A percentile compares a stretch with the other conserved stretches of the same genome.
phyloP scores from a whole-genome alignment of 2,113 vertebrate species.

The Tympanuchus pallidicinctus region DNA sequence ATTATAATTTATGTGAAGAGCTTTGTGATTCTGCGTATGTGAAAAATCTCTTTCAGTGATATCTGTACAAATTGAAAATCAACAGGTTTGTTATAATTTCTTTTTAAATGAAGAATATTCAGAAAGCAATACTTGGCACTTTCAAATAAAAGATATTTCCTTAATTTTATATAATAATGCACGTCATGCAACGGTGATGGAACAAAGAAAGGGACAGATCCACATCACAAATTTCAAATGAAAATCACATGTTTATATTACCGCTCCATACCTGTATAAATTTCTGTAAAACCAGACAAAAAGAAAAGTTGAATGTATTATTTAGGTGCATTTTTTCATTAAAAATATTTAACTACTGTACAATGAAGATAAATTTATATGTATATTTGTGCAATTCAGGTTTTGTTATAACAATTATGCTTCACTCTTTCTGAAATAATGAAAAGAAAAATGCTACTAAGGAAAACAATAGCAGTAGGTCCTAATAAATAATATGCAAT shows the following conservation, averaged over 20 bases:
- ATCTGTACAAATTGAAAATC: not conserved
- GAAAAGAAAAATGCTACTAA: not conserved
- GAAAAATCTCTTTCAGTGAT: not conserved
- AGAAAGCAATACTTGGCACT: conserved; percentile 20
- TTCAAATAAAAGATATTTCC: not conserved
- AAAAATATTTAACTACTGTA: not conserved
- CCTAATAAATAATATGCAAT: not conserved
- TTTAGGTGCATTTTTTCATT: not conserved
- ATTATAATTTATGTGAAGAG: not conserved
- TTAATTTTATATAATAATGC: not conserved
- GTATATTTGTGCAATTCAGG: not conserved
- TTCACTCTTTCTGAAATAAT: not conserved
- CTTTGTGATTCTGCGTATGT: not conserved
- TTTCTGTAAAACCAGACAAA: conserved; percentile 46
- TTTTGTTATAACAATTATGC: not conserved
- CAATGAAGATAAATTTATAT: not conserved
- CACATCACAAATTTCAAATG: not conserved
- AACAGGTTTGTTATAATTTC: not conserved
- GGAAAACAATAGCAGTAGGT: not conserved
- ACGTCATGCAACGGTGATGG: conserved; percentile 6
- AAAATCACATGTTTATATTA: not conserved
- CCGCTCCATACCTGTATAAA: conserved; percentile 27
- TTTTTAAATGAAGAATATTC: not conserved
- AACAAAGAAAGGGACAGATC: not conserved
- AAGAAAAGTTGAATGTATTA: not conserved